Evolutionary conservation across 1,140 invertebrate species (phyloP), one percentile per base, ranked within the genome.

Genomic region (Periplaneta americana): DNA sequence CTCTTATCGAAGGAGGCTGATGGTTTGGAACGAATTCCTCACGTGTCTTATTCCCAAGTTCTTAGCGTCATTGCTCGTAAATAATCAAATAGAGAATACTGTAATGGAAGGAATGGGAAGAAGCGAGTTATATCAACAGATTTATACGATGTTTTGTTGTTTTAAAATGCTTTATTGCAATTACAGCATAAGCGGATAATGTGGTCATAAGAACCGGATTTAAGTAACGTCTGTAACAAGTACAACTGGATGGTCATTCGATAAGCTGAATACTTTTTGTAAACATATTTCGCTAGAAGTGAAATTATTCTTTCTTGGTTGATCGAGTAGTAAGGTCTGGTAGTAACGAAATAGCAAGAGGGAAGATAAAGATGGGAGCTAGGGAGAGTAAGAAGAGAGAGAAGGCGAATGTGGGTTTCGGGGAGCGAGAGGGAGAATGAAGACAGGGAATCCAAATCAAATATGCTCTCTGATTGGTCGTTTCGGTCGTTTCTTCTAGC

Each of bases 301-400:
- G 48, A 66, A 66, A 66, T 66, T 66, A 66, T 66, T 66, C 48
- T 66, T 66, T 66, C 48, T n/a, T 66, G 22, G 48, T 66, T 66
- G 78, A 82, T 75, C 75, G 74, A 66, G 57, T 66, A 80, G 82
- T 66, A 75, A 9, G 74, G n/a, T 74, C 34, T 80, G 57, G 78
- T 82, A 78, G 77, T 66, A 66, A 66, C 48, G 48, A 66, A 66
- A 28, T 28, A 83, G 81, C 28, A 76, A 79, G 82, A 75, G 81
- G 57, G 18, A 37, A 39, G 77, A 39, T 31, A 39, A 37, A 34
- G 33, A 28, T 34, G 74, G 34, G n/a, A 28, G 80, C 22, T 33
- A 39, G 75, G 10, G 33, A 81, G 80, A 33, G 76, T 34, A 74
- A 78, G 57, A 36, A 34, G 77, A 74, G 35, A 82, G 77, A 78